A percentile compares a stretch with the other conserved stretches of the same genome.
phyloP scores from a whole-genome alignment of 2,113 vertebrate genomes.

The Eulacestoma nigropectus region DNA sequence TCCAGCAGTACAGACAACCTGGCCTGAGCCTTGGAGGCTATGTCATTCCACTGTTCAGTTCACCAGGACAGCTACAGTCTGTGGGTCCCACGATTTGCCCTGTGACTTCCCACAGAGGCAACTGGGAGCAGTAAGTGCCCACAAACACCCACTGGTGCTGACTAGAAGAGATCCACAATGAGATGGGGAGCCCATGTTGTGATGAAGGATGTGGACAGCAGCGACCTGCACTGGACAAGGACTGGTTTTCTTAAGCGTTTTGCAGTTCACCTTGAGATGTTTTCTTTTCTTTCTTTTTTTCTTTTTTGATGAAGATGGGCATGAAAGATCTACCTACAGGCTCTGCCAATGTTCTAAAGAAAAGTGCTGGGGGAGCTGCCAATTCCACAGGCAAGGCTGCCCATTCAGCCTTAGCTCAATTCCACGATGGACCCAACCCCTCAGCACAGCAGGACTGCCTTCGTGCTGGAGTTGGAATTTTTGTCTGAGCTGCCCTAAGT shows the following conservation, averaged over 20 bases:
- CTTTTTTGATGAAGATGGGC: not conserved
- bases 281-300: not conserved
- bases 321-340: not conserved
- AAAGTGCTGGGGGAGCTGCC: not conserved
- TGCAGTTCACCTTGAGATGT: not conserved
- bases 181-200: rapidly evolving
- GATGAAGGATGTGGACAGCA: not conserved
- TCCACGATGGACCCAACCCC: rapidly evolving
- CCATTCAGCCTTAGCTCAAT: not conserved
- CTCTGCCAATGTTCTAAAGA: not conserved
- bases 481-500: not conserved
- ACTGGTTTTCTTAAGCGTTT: not conserved
- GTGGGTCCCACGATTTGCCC: not conserved
- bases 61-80: not conserved
- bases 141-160: not conserved
- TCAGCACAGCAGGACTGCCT: not conserved
- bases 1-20: not conserved
- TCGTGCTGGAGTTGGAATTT: not conserved
- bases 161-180: not conserved
- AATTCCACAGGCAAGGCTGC: not conserved
- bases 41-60: not conserved
- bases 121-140: not conserved
- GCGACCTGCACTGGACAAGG: not conserved
- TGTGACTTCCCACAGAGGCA: not conserved
- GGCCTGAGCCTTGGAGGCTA: not conserved